Base-by-base conservation (phyloP, 2,113 vertebrate genomes). In the Larimichthys crocea region DNA sequence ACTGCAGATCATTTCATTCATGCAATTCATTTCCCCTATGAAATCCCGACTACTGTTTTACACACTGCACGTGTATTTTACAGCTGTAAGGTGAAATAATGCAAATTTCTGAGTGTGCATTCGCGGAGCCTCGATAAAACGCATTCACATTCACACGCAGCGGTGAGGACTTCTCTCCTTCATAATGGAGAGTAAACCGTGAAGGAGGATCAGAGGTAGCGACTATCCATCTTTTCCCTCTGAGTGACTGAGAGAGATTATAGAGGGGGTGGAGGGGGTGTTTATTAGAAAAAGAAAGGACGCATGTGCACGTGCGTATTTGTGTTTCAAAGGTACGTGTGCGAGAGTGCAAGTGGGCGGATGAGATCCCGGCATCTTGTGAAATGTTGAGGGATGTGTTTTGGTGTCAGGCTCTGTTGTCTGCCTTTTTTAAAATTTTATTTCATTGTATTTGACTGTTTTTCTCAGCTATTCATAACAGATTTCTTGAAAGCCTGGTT, bases 281-380 rank as follows among this genome's bases (percentile, higher is more conserved):
- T 84, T 80, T 82, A 85, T 85, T 85, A 72, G 74, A 46, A 80
- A 26, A 73, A 74, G 53, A 88, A 75, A 75, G 82, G 75, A 68
- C 64, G 73, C 48, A 29, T 57, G 50, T 61, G 35, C 35, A 62
- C 76, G 66, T 80, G 60, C 72, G 67, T 88, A 74, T 88, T 60
- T 76, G 82, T 77, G 63, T 76, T 82, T 77, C 67, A 42, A 62
- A 66, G 70, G 69, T 67, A 82, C 26, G 65, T 59, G 65, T 57
- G 56, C 6, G 26, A 46, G 53, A 70, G 59, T 10, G 40, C 76
- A 70, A 80, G 90, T 85, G 86, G 89, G 83, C 31, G 75, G 86
- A 88, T 82, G 79, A 84, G 48, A 89, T 76, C 70, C 59, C 84
- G 82, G 85, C 89, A 74, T 85, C 81, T 74, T 85, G 74, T 70